Conservation (phyloP, 1,140 invertebrate genomes). For the Drosophila bocqueti region DNA sequence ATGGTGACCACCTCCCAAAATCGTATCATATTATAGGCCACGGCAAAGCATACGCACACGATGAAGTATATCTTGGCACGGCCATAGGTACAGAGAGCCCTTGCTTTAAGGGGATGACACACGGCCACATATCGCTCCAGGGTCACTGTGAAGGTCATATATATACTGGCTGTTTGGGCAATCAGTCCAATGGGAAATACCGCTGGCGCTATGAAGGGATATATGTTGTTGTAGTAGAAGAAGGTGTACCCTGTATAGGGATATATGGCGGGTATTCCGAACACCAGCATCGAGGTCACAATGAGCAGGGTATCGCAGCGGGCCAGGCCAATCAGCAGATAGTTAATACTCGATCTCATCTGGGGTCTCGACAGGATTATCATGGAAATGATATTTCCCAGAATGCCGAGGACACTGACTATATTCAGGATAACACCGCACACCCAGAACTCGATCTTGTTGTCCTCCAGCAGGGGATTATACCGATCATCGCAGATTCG, state of each 20-base stretch:
- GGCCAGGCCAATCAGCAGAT: constrained; percentile 95
- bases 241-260: constrained; percentile 91
- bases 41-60: constrained; percentile 92
- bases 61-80: constrained; percentile 94
- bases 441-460: constrained; percentile 91
- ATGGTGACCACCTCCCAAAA: constrained; percentile 88
- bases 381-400: constrained; percentile 96
- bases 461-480: constrained; percentile 65
- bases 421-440: constrained; percentile 93
- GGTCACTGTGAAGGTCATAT: constrained; percentile 97
- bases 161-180: constrained; percentile 96
- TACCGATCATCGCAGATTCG: constrained; percentile 64
- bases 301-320: constrained; percentile 96
- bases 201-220: constrained; percentile 92
- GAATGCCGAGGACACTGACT: constrained; percentile 93
- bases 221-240: constrained; percentile 92
- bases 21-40: constrained; percentile 94
- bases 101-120: constrained; percentile 95
- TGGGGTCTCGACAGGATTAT: constrained; percentile 95
- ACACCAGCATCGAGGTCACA: constrained; percentile 93
- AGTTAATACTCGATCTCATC: constrained; percentile 97
- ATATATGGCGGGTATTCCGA: constrained; percentile 93
- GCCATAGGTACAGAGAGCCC: constrained; percentile 95
- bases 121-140: constrained; percentile 98
- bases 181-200: constrained; percentile 95